Evolutionary conservation across 2,113 vertebrate genomes (phyloP), one percentile per base, ranked within the genome.

Genomic region (Excalfactoria chinensis): DNA sequence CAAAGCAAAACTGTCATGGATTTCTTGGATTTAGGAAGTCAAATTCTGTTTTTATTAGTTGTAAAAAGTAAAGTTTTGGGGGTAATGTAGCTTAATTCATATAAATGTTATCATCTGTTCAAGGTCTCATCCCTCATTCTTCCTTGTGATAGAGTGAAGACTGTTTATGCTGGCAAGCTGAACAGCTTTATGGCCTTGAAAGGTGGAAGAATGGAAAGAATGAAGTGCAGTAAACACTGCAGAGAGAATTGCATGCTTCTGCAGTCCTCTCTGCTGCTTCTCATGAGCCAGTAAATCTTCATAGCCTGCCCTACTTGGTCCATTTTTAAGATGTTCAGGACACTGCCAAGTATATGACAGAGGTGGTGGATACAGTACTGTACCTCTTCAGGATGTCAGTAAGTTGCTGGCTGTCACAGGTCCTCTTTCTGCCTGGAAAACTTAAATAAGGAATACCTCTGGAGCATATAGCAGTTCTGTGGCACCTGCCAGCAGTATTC

Each of bases 121-220:
- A 25, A 51, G 25, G 35, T 74, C 23, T 62, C n/a, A 67, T 41
- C 32, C 26, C 20, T 63, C 13, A 49, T 67, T 35, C 11, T 84
- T 8, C 9, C 8, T 26, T 15, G 32, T 87, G 75, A 86, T 44
- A 60, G 32, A 67, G 11, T 8, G 48, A 78, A 43, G 58, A 20
- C 17, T 81, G 37, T 62, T 95, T 60, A 59, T 62, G 41, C 58
- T 85, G 67, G 32, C 74, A 71, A 85, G 53, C 79, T 85, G 58
- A 88, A 40, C 67, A 46, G 67, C 37, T 78, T 88, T 59, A 34
- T 28, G 74, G 75, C 88, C 86, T 89, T 93, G 79, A 63, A 88
- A 92, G 88, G 78, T 92, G 91, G 58, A 89, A 87, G 60, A 87
- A 91, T 85, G 62, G 77, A 51, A 75, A 75, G 86, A 84, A 91